phyloP scores from a whole-genome alignment of 1,140 invertebrate genomes.

The Wasmannia auropunctata region DNA sequence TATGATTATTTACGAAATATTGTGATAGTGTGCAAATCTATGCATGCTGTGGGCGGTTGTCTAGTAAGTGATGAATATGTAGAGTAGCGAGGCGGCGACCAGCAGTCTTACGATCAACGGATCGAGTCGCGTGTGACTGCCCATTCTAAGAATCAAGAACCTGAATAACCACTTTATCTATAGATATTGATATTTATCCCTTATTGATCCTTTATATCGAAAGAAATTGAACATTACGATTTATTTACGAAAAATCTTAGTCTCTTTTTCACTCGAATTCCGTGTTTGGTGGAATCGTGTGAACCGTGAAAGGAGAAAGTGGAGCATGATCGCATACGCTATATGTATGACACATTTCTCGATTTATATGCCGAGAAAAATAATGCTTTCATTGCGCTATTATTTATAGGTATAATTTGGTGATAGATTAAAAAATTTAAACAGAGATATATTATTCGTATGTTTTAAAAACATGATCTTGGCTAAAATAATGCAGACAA shows the following conservation, averaged over 20 bases:
- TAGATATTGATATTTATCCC: background rate
- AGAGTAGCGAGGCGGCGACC: background rate
- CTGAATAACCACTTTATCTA: background rate
- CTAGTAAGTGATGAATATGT: background rate
- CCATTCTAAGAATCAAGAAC: background rate
- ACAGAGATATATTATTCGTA: background rate
- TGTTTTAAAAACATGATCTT: background rate
- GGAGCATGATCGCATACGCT: background rate
- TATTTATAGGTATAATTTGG: no score
- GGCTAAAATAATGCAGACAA: background rate
- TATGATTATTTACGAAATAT: background rate
- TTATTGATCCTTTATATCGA: background rate
- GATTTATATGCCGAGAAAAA: background rate
- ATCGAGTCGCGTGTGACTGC: background rate
- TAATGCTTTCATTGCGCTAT: background rate
- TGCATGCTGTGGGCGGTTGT: background rate
- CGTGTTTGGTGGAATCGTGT: background rate
- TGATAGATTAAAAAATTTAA: background rate
- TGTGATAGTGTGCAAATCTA: background rate
- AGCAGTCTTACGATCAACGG: background rate
- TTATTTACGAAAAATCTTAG: background rate
- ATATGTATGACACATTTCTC: background rate
- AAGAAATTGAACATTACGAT: background rate
- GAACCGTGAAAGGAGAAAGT: conserved; percentile 9
- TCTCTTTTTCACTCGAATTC: background rate